Conservation (phyloP, 1,140 invertebrate genomes). For the Centruroides sculpturatus region DNA sequence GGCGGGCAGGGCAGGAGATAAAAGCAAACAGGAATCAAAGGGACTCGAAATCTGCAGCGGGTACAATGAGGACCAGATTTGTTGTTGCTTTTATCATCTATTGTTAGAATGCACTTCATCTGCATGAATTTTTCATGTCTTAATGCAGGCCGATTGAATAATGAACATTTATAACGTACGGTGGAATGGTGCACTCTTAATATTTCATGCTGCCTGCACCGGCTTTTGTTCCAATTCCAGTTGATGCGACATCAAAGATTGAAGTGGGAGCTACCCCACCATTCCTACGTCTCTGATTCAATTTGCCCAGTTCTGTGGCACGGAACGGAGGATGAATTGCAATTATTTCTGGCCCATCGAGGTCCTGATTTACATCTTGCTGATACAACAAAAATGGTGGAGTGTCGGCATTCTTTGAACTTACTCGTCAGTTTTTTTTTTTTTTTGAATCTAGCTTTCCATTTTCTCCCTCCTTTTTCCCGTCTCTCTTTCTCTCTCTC, state of each 20-base stretch:
- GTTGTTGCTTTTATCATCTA: conserved; percentile 16
- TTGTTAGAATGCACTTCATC: conserved; percentile 17
- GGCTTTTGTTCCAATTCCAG: conserved; percentile 10
- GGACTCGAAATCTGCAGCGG: too few relatives aligned
- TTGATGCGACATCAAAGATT: conserved; percentile 14
- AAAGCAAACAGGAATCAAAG: too few relatives aligned
- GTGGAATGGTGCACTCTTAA: conserved; percentile 9
- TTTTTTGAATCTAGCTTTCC: too few relatives aligned
- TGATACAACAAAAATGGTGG: too few relatives aligned
- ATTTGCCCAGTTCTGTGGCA: conserved; percentile 9
- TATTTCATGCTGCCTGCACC: conserved; percentile 13
- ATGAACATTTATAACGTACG: conserved; percentile 16
- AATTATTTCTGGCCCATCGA: conserved; percentile 14
- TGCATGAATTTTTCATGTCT: conserved; percentile 18
- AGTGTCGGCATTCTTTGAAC: too few relatives aligned
- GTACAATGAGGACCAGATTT: conserved; percentile 7
- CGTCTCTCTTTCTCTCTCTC: too few relatives aligned
- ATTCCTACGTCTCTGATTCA: conserved; percentile 8
- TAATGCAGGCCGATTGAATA: conserved; percentile 18
- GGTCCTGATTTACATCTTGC: conserved; percentile 10
- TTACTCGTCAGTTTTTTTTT: too few relatives aligned
- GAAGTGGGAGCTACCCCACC: conserved; percentile 4
- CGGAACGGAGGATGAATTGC: conserved; percentile 3
- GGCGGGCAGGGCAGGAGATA: too few relatives aligned
- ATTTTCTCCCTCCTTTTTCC: too few relatives aligned